Base-by-base conservation (phyloP, 2,888 invertebrate species). In the Meliscaeva auricollis region DNA sequence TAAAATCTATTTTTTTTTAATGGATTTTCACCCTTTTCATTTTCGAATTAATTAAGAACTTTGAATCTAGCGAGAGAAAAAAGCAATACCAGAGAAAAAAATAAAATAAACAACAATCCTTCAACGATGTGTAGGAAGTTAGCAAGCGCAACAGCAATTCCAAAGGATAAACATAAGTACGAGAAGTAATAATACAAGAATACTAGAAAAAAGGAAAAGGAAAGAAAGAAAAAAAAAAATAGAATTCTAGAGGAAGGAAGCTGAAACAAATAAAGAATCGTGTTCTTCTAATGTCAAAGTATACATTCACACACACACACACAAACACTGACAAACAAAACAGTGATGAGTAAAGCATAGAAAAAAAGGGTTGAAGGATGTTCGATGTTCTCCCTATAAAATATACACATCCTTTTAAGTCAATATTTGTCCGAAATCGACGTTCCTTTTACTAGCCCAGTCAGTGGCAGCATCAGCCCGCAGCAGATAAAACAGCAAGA, bases 341-440 rank as follows among this genome's bases (percentile, higher is more conserved):
- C 35, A 35, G 13, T 15, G 50, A 66, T 48, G 64, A 48, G 46
- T 48, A 35, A 6, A 50, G 73, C 11, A 32, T 26, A 35, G 26
- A 41, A 66, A 78, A 78, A 78, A 78, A 77, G 82, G 78, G 82
- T 82, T 82, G 78, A 83, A 78, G 60, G 77, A 70, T 74, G 38
- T 56, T 68, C 66, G 20, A 44, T 66, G 26, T 54, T 44, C 68
- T 22, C 73, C 77, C 56, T 54, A 79, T 68, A 83, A 83, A 78
- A 74, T 74, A 74, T 83, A 83, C 83, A 83, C 83, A 83, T 79
- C 83, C 62, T 69, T 78, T 70, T 74, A 73, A 79, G 83, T 83
- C 73, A 83, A 83, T 83, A 83, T 83, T 83, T 83, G 79, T 74
- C 83, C 78, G 83, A 83, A 66, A 83, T 79, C 83, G 79, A 74